Percentiles rank a stretch among this genome's conserved stretches.
phyloP scores from a whole-genome alignment of 2,113 vertebrate species.

The Misgurnus anguillicaudatus region DNA sequence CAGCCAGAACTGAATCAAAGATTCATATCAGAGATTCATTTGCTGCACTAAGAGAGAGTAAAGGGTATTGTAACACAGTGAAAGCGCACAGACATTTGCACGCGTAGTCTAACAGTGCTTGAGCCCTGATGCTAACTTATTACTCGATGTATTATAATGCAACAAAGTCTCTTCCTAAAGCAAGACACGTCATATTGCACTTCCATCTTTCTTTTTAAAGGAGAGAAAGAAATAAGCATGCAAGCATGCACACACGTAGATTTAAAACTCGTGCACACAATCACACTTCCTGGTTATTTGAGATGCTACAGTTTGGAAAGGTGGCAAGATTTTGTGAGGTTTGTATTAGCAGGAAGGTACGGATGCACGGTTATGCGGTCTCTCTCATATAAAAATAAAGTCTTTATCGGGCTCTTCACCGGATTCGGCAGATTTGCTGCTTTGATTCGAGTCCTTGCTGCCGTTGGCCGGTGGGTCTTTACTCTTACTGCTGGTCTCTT shows the following conservation, averaged over 20 bases:
- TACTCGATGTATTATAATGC: background rate
- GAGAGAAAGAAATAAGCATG: background rate
- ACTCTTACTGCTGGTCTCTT: slow-evolving; percentile 65
- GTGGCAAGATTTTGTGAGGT: background rate
- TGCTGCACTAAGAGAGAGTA: slow-evolving; percentile 30
- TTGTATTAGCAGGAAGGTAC: background rate
- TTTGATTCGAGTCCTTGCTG: slow-evolving; percentile 63
- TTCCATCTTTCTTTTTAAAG: background rate
- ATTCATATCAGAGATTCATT: background rate
- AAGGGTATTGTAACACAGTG: slow-evolving; percentile 24
- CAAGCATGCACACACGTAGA: slow-evolving; percentile 29
- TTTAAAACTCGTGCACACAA: slow-evolving; percentile 35
- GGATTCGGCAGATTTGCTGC: slow-evolving; percentile 82
- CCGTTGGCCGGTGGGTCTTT: slow-evolving; percentile 71
- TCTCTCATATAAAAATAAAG: slow-evolving; percentile 83
- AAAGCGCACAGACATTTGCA: background rate
- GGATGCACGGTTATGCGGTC: slow-evolving; percentile 26
- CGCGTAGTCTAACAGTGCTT: slow-evolving; percentile 37
- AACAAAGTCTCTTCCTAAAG: background rate
- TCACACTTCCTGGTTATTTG: slow-evolving; percentile 35
- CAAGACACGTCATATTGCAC: slow-evolving; percentile 42
- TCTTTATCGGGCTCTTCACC: slow-evolving; percentile 85
- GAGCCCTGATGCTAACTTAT: slow-evolving; percentile 31
- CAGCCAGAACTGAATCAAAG: background rate
- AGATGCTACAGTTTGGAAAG: slow-evolving; percentile 27